These are phyloP conservation scores for Rhinolophus ferrumequinum DNA, from an alignment of 2,113 vertebrate genomes.

Conservation along the genomic window DNA sequence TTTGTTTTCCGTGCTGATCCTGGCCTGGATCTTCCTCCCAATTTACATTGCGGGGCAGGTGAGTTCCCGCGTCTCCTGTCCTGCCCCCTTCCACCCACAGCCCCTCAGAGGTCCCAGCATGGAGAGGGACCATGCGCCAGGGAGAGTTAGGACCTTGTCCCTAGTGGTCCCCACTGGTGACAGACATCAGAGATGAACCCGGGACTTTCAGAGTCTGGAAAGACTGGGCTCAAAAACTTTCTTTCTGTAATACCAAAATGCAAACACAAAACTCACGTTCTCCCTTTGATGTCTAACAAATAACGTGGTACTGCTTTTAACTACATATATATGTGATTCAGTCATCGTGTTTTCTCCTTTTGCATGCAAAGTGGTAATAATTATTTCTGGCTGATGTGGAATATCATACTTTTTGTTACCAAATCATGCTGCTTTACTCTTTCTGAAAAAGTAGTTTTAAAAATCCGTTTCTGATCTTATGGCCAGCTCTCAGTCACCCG, in stretches of 20 bases:
- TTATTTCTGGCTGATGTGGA: not conserved
- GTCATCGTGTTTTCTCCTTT: not conserved
- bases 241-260: not conserved
- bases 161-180: too few relatives aligned
- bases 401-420: not conserved
- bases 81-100: not conserved
- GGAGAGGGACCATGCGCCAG: accelerated
- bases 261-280: not conserved
- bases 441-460: not conserved
- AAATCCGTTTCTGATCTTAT: not conserved
- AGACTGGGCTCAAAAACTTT: too few relatives aligned
- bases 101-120: not conserved
- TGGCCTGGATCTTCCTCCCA: constrained; percentile 97
- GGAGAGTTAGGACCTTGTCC: not conserved
- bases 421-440: not conserved
- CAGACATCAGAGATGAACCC: accelerated
- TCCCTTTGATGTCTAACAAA: not conserved
- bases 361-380: not conserved
- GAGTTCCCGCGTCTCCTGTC: constrained; percentile 54
- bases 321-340: not conserved
- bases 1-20: constrained; percentile 92
- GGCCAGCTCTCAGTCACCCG: not conserved
- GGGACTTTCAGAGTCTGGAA: not conserved
- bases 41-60: constrained; percentile 96
- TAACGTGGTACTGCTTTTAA: not conserved